Conservation (phyloP, 2,888 invertebrate genomes). For the Parapristionchus giblindavisi region DNA sequence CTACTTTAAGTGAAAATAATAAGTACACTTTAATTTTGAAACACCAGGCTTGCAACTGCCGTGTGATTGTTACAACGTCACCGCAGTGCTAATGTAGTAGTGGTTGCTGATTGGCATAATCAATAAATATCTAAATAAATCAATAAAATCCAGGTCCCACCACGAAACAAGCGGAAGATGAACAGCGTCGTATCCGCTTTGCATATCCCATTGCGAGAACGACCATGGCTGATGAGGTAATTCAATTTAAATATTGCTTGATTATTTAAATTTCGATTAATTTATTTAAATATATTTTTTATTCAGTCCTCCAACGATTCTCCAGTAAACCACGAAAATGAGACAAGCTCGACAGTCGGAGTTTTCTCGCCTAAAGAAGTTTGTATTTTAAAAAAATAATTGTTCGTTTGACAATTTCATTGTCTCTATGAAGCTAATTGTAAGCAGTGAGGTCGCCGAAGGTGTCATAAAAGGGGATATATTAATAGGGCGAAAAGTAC, state of each 20-base stretch:
- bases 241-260: neutral
- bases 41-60: too few species aligned
- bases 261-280: neutral
- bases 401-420: too few species aligned
- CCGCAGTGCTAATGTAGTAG: too few species aligned
- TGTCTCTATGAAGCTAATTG: too few species aligned
- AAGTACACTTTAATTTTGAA: too few species aligned
- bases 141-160: neutral
- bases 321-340: conserved; percentile 3
- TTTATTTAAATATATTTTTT: neutral
- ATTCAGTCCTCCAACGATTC: conserved; percentile 26
- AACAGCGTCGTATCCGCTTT: conserved; percentile 23
- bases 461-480: too few species aligned
- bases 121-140: too few species aligned
- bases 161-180: neutral
- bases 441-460: too few species aligned
- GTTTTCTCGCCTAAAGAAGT: conserved; percentile 28
- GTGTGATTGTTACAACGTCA: too few species aligned
- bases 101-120: too few species aligned
- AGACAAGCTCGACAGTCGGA: conserved; percentile 29
- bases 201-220: neutral
- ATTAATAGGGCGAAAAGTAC: too few species aligned
- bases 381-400: neutral
- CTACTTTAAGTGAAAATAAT: too few species aligned
- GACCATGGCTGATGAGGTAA: conserved; percentile 3